Conservation (phyloP, 2,888 invertebrate genomes). For the Tenthredo mesomela region DNA sequence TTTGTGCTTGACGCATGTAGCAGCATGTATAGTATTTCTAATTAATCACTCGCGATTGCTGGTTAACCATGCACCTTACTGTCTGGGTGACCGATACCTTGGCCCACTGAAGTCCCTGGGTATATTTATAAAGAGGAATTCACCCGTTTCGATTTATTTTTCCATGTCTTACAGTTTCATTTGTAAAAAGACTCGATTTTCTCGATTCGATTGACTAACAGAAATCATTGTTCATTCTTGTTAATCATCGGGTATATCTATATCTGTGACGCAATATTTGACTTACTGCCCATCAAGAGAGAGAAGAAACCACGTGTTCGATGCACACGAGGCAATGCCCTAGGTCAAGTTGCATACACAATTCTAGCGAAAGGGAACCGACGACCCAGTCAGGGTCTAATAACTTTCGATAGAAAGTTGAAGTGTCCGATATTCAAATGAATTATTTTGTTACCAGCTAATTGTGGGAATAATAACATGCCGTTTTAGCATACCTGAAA, state of each 20-base stretch:
- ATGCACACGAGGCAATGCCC: background rate
- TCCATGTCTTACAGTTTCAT: background rate
- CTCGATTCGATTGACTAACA: background rate
- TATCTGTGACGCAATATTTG: slow-evolving; percentile 5
- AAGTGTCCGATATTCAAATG: slow-evolving; percentile 17
- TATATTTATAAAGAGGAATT: background rate
- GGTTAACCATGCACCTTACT: background rate
- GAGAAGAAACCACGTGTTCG: background rate
- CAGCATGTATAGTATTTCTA: background rate
- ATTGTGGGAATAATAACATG: background rate
- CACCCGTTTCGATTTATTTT: background rate
- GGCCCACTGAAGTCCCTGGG: background rate
- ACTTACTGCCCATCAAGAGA: background rate
- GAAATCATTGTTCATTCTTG: background rate
- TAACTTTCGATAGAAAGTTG: slow-evolving; percentile 39
- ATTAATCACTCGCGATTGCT: background rate
- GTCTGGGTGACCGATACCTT: slow-evolving; percentile 31
- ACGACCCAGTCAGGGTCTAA: slow-evolving; percentile 10
- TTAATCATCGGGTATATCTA: background rate
- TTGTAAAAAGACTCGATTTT: background rate
- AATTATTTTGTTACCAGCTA: background rate
- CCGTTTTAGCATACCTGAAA: background rate
- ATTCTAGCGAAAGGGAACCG: slow-evolving; percentile 26
- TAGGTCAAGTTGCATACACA: slow-evolving; percentile 11
- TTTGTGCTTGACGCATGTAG: background rate